Conservation (phyloP, 2,888 invertebrate species). For the Oscheius sp. region DNA sequence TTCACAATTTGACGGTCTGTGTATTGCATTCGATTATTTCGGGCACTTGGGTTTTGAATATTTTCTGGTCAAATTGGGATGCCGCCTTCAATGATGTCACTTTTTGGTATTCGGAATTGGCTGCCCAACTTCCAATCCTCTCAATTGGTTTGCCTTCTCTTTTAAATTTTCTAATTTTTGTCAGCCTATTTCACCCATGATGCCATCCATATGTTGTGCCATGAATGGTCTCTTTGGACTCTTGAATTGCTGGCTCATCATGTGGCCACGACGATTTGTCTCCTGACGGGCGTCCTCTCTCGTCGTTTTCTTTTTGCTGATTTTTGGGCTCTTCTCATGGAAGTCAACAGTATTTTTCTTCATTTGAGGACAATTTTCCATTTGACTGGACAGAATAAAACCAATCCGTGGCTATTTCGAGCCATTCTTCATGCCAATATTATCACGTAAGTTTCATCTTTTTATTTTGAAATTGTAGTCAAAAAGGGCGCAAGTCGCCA, state of each 20-base stretch:
- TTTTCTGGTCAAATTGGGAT: slow-evolving; percentile 46
- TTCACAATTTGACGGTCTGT: slow-evolving; percentile 66
- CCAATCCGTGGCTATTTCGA: slow-evolving; percentile 39
- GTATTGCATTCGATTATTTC: slow-evolving; percentile 62
- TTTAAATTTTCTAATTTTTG: slow-evolving; percentile 20
- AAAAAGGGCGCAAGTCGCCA: too few species aligned
- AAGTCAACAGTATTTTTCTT: slow-evolving; percentile 68
- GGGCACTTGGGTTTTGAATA: slow-evolving; percentile 53
- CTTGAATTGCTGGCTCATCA: slow-evolving; percentile 66
- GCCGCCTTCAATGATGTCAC: slow-evolving; percentile 61
- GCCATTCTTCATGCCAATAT: slow-evolving; percentile 58
- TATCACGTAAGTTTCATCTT: slow-evolving; percentile 43
- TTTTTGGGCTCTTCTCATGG: slow-evolving; percentile 70
- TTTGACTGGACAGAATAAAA: slow-evolving; percentile 49
- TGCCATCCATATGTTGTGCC: slow-evolving; percentile 63
- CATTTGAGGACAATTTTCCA: slow-evolving; percentile 67
- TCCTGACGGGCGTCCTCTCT: slow-evolving; percentile 35
- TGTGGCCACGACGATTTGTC: slow-evolving; percentile 45
- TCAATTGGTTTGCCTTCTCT: slow-evolving; percentile 49
- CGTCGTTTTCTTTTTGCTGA: slow-evolving; percentile 56
- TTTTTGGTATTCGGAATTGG: slow-evolving; percentile 54
- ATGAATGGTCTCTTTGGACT: slow-evolving; percentile 65
- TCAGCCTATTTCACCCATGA: slow-evolving; percentile 68
- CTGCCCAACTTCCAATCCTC: slow-evolving; percentile 58
- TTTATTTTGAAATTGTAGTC: too few species aligned